Conservation (phyloP, 2,113 vertebrate species). For the Toxotes chatareus region DNA sequence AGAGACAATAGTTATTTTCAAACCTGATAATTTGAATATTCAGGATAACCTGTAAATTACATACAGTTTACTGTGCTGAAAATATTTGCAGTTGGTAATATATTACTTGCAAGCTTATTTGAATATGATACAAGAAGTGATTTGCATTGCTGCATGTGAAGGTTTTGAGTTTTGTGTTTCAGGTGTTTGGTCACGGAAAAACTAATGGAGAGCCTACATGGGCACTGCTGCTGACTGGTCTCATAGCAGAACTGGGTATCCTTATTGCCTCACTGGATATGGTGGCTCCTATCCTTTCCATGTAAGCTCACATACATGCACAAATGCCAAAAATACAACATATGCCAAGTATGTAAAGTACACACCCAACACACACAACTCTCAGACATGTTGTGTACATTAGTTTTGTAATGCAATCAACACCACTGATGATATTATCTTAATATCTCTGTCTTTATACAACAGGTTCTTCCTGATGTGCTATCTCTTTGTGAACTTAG, state of each 20-base stretch:
- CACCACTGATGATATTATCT: not conserved
- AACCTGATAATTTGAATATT: not conserved
- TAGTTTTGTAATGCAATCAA: not conserved
- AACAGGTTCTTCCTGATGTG: conserved; percentile 99
- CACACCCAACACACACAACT: not conserved
- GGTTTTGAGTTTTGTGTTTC: conserved; percentile 1
- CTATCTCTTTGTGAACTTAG: conserved; percentile 98
- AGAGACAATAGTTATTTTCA: not conserved
- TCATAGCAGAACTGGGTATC: conserved; percentile 97
- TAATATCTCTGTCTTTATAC: conserved; percentile 10
- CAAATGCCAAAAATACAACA: not conserved
- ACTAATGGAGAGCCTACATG: conserved; percentile 95
- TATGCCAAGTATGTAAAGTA: not conserved
- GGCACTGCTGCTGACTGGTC: conserved; percentile 94
- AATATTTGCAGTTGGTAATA: conserved; percentile 13
- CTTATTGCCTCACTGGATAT: conserved; percentile 98
- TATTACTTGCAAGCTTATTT: conserved; percentile 37
- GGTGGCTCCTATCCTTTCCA: conserved; percentile 99
- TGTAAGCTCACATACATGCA: conserved; percentile 84
- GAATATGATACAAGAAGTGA: conserved; percentile 31
- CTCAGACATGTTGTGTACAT: not conserved
- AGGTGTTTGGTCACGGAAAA: conserved; percentile 98
- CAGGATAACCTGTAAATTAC: not conserved
- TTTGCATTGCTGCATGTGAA: conserved; percentile 61
- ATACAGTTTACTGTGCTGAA: not conserved